Base-by-base conservation (phyloP, 2,797 vertebrate species). In the Onychomys arenicola region DNA sequence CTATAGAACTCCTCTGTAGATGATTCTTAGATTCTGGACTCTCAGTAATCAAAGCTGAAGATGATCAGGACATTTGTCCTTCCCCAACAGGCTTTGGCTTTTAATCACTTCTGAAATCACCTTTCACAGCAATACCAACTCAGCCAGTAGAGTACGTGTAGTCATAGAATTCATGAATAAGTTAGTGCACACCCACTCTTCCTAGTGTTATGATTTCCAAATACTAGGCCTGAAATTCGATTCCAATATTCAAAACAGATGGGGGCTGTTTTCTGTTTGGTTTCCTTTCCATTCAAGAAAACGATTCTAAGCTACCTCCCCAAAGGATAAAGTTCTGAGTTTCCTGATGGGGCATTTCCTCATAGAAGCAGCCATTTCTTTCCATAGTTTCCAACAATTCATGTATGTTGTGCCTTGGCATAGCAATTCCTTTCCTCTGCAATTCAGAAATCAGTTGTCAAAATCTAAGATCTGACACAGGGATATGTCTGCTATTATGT, bases 1-100 rank as follows among this genome's bases (percentile, higher is more conserved):
- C 40, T 77, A 8, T 4, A 87, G 4, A 52, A 52, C 32, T 91
- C 65, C 78, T 92, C 71, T 40, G 67, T 21, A 80, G 67, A 40
- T 23, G 46, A 21, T 49, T 93, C 92, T 94, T 84, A 67, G 87
- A 93, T 94, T 94, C 88, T 83, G 73, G 67, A 93, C 88, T 92
- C 55, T 43, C 94, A 43, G 92, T 86, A 91, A 90, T 61, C n/a
- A 65, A 92, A 92, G 23, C 25, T 61, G 27, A 52, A 91, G 69
- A n/a, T 40, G 59, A 82, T 55, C 32, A 12, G 21, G 52, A 27
- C 57, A 73, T 71, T 63, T 82, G 73, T 49, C 93, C 40, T 88
- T 95, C 76, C 65, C 75, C 29, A 86, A 29, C 7, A 86, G 23
- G 78, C 21, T 91, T 46, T 76, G 69, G 29, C 27, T 94, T 89